These are phyloP conservation scores for Calliopum simillimum DNA, from an alignment of 2,888 invertebrate genomes.

Conservation along the genomic window DNA sequence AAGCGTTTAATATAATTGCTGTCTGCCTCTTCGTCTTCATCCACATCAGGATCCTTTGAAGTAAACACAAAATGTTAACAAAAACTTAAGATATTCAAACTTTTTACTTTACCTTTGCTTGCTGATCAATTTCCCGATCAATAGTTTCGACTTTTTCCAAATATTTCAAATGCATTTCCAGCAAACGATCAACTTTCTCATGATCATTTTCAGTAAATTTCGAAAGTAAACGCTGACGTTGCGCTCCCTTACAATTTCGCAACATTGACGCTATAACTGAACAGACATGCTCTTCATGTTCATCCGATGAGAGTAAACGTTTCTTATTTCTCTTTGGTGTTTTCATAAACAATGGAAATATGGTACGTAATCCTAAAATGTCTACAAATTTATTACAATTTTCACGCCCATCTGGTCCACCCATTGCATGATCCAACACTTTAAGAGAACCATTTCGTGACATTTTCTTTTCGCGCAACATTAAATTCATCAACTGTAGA, in stretches of 20 bases:
- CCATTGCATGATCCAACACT: conserved; percentile 97
- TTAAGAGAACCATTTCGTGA: conserved; percentile 96
- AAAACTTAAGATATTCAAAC: not conserved
- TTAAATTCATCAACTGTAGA: conserved; percentile 98
- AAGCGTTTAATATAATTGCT: conserved; percentile 88
- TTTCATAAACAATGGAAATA: conserved; percentile 99
- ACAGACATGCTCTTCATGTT: conserved; percentile 95
- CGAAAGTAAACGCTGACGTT: conserved; percentile 88
- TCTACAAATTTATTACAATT: conserved; percentile 99
- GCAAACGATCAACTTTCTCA: conserved; percentile 95
- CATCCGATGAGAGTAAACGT: conserved; percentile 83
- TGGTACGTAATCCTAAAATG: conserved; percentile 93
- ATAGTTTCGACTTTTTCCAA: conserved; percentile 90
- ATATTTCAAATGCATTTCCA: conserved; percentile 98
- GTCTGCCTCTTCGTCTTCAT: conserved; percentile 83
- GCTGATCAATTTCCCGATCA: conserved; percentile 80
- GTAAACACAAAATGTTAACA: not conserved
- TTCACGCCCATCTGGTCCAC: conserved; percentile 91
- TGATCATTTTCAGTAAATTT: conserved; percentile 99
- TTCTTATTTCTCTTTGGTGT: conserved; percentile 89
- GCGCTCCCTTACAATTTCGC: conserved; percentile 90
- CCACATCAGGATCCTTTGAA: conserved; percentile 62
- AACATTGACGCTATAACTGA: conserved; percentile 95
- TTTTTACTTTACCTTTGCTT: conserved; percentile 58
- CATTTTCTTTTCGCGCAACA: conserved; percentile 97